A percentile compares a stretch with the other conserved stretches of the same genome.
These are phyloP conservation scores for Enteromius viviparus DNA, from an alignment of 2,797 vertebrate species.

Conservation along the genomic window DNA sequence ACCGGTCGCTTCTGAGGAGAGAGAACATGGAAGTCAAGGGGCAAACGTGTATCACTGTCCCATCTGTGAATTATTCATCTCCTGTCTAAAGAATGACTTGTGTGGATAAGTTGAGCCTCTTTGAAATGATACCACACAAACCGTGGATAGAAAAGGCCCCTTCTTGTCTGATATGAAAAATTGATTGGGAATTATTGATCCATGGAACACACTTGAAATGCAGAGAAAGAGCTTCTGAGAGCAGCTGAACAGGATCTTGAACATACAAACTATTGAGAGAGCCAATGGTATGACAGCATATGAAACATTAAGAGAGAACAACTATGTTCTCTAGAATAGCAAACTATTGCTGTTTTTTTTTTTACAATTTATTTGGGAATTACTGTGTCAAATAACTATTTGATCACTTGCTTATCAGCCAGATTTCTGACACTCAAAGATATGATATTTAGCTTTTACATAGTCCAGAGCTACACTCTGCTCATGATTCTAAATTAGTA, in stretches of 20 bases:
- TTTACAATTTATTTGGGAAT: too few relatives aligned
- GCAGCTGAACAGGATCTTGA: conserved; percentile 54
- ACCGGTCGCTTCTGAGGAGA: conserved; percentile 34
- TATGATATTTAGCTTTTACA: too few relatives aligned
- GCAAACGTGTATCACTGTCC: conserved; percentile 65
- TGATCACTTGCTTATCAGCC: too few relatives aligned
- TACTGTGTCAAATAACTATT: too few relatives aligned
- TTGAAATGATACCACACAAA: conserved; percentile 71
- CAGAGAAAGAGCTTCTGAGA: conserved; percentile 65
- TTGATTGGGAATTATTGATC: conserved; percentile 78
- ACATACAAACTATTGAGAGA: conserved; percentile 55
- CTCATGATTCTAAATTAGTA: too few relatives aligned
- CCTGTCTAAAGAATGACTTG: conserved; percentile 72
- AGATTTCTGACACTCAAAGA: too few relatives aligned
- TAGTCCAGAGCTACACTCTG: too few relatives aligned
- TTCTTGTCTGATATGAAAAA: conserved; percentile 82
- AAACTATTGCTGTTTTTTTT: neutral
- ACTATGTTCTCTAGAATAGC: neutral
- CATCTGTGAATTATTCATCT: conserved; percentile 79
- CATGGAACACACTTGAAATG: conserved; percentile 62
- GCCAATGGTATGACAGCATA: neutral
- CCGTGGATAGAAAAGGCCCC: conserved; percentile 65
- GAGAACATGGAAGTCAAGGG: conserved; percentile 52
- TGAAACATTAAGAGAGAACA: conserved; percentile 28
- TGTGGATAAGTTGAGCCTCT: conserved; percentile 69